Evolutionary conservation across 2,113 vertebrate genomes (phyloP).

Genomic region (Spilogale gracilis): DNA sequence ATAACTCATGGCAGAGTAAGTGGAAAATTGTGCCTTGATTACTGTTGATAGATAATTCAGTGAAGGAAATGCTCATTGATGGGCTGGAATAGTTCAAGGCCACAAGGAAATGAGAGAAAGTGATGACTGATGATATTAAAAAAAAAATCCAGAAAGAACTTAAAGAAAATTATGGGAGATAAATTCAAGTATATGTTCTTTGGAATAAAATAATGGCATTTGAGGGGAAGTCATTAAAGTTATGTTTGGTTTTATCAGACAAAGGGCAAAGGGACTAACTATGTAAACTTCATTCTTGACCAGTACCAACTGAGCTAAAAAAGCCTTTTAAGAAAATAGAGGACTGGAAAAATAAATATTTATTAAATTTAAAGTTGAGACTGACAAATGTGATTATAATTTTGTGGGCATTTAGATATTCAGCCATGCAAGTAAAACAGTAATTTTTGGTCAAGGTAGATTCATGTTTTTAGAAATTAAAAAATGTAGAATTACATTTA

Average conservation of each 20-base stretch:
- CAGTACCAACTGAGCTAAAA: background rate
- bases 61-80: background rate
- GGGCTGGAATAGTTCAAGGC: background rate
- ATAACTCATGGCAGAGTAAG: background rate
- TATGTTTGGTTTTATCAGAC: background rate
- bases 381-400: background rate
- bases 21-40: background rate
- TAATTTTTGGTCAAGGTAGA: background rate
- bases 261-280: background rate
- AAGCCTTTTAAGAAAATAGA: background rate
- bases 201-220: slow-evolving; percentile 30
- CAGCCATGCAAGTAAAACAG: slow-evolving; percentile 25
- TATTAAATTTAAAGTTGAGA: background rate
- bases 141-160: background rate
- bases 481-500: background rate
- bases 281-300: background rate
- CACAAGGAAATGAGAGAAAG: background rate
- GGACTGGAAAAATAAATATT: slow-evolving; percentile 2
- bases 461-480: slow-evolving; percentile 51
- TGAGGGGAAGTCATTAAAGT: background rate
- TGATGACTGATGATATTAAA: background rate
- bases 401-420: background rate
- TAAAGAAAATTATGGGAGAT: slow-evolving; percentile 3
- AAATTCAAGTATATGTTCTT: background rate
- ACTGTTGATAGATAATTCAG: background rate